Percentiles rank a stretch among this genome's conserved stretches.
Evolutionary conservation across 2,797 vertebrate species (phyloP).

Genomic region (Semaprochilodus insignis): DNA sequence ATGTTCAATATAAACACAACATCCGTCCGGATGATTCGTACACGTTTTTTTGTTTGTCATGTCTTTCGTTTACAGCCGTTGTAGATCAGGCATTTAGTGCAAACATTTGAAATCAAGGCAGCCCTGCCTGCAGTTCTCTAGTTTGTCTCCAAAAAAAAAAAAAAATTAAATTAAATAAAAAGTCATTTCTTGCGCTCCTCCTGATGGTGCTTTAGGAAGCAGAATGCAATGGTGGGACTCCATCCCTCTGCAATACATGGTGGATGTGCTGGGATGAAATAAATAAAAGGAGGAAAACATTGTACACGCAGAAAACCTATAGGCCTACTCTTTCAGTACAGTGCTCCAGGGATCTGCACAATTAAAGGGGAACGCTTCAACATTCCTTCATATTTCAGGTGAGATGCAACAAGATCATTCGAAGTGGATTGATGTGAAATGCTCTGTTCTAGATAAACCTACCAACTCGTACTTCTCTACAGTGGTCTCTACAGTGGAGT

Average conservation of each 20-base stretch:
- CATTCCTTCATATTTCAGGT: too few species aligned
- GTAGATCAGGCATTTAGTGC: conserved; percentile 91
- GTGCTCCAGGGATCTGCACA: conserved; percentile 10
- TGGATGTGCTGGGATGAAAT: conserved; percentile 30
- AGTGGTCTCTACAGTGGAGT: too few species aligned
- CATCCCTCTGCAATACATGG: conserved; percentile 30
- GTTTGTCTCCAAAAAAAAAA: conserved; percentile 70
- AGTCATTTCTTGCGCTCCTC: conserved; percentile 73
- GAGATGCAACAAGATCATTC: too few species aligned
- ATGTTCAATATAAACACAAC: conserved; percentile 94
- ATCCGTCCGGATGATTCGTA: conserved; percentile 84
- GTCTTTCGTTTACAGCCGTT: conserved; percentile 81
- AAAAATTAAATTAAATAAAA: too few species aligned
- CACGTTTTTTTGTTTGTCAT: conserved; percentile 15
- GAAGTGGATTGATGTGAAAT: too few species aligned
- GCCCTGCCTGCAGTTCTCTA: conserved; percentile 88
- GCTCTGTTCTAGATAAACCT: too few species aligned
- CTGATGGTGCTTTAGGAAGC: conserved; percentile 38
- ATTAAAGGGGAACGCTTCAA: background rate
- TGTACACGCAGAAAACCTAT: conserved; percentile 14
- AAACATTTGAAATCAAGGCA: conserved; percentile 92
- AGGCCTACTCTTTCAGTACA: conserved; percentile 9
- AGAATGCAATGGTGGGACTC: conserved; percentile 40
- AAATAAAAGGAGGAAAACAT: conserved; percentile 10
- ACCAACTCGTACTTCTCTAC: too few species aligned